Conservation (phyloP, 2,113 vertebrate species). For the Morone chrysops region DNA sequence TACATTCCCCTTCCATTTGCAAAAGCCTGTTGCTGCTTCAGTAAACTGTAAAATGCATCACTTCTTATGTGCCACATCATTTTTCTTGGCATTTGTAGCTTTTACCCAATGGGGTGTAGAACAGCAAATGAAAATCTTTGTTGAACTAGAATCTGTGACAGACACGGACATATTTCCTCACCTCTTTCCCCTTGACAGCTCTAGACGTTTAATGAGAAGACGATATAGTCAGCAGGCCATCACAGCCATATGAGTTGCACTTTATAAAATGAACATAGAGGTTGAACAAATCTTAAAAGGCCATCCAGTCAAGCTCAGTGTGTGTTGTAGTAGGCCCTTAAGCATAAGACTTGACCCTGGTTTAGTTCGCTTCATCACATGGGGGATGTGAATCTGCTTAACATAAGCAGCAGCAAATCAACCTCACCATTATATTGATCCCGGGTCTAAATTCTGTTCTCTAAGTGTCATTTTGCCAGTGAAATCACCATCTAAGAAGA, state of each 20-base stretch:
- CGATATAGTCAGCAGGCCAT: neutral
- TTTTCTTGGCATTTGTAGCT: neutral
- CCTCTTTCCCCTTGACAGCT: neutral
- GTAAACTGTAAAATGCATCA: neutral
- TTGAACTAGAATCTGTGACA: constrained; percentile 1
- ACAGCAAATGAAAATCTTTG: constrained; percentile 8
- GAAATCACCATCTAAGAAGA: constrained; percentile 39
- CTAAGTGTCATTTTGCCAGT: constrained; percentile 60
- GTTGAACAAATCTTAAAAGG: constrained; percentile 27
- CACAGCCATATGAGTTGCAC: neutral
- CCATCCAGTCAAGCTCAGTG: constrained; percentile 15
- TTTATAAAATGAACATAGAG: constrained; percentile 8
- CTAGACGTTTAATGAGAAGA: neutral
- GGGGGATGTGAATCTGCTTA: constrained; percentile 47
- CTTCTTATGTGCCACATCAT: neutral
- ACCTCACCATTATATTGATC: constrained; percentile 49
- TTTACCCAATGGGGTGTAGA: neutral
- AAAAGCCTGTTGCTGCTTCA: constrained; percentile 3
- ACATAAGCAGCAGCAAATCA: constrained; percentile 53
- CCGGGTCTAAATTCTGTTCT: constrained; percentile 31
- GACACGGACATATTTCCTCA: neutral
- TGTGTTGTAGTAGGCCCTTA: constrained; percentile 27
- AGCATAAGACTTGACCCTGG: constrained; percentile 20
- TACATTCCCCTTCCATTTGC: neutral
- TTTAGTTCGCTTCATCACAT: constrained; percentile 60